Percentiles rank a stretch among this genome's conserved stretches.
Evolutionary conservation across 2,113 vertebrate genomes (phyloP).

Genomic region (Pogona vitticeps): DNA sequence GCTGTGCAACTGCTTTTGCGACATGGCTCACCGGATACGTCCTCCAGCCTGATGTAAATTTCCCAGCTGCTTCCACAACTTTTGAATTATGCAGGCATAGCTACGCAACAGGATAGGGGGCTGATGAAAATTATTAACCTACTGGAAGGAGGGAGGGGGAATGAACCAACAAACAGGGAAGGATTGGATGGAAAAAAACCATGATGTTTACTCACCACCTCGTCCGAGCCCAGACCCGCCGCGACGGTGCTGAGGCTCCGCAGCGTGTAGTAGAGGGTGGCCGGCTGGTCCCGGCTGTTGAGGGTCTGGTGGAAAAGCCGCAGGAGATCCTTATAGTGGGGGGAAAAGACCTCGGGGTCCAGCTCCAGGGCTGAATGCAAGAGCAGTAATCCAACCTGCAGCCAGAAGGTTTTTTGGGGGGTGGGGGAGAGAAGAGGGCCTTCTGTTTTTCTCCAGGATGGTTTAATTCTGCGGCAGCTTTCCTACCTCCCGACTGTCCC

Average conservation of each 20-base stretch:
- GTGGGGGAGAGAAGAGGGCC: neutral
- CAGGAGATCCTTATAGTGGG: slow-evolving; percentile 82
- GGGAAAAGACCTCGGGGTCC: slow-evolving; percentile 80
- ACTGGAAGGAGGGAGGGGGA: no score
- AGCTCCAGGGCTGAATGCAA: slow-evolving; percentile 84
- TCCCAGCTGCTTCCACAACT: no score
- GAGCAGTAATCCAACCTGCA: slow-evolving; percentile 85
- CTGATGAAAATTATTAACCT: no score
- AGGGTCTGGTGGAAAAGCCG: slow-evolving; percentile 79
- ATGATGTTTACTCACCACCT: slow-evolving; percentile 73
- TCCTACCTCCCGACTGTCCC: no score
- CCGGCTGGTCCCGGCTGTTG: slow-evolving; percentile 77
- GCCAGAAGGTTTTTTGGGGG: neutral
- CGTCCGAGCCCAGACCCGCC: slow-evolving; percentile 75
- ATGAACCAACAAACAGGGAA: neutral
- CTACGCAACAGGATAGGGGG: no score
- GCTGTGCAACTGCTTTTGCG: no score
- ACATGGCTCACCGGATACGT: no score
- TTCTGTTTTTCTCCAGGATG: no score
- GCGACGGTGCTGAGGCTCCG: slow-evolving; percentile 81
- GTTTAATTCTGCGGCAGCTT: no score
- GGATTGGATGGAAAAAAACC: neutral
- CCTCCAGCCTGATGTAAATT: no score
- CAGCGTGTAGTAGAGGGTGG: slow-evolving; percentile 82
- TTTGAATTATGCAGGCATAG: no score